Conservation (phyloP, 2,797 vertebrate genomes). For the Rhodeus uyekii region DNA sequence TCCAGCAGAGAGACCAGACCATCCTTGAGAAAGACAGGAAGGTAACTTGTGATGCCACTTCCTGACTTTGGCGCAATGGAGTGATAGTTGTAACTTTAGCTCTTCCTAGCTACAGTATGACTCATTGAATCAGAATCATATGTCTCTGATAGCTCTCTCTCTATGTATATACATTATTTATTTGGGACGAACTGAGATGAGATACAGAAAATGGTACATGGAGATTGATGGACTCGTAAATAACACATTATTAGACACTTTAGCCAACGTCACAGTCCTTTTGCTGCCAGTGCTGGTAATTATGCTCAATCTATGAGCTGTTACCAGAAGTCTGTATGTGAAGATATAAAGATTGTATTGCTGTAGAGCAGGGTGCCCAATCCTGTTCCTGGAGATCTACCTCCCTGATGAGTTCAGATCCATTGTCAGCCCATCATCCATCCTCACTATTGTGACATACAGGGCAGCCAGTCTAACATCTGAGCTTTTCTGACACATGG, state of each 20-base stretch:
- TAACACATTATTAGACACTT: neutral
- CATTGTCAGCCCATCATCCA: too few relatives aligned
- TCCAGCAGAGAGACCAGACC: conserved; percentile 97
- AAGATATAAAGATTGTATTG: neutral
- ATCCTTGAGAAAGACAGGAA: conserved; percentile 98
- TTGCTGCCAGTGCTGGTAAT: neutral
- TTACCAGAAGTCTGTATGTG: neutral
- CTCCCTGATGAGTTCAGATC: too few relatives aligned
- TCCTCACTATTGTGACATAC: too few relatives aligned
- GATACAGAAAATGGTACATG: neutral
- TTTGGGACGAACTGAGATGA: neutral
- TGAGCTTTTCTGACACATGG: too few relatives aligned
- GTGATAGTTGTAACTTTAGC: neutral
- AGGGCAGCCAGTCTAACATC: too few relatives aligned
- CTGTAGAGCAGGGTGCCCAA: too few relatives aligned
- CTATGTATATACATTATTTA: neutral
- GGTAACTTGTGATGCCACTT: conserved; percentile 69
- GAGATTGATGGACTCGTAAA: neutral
- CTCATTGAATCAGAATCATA: neutral
- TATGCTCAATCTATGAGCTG: neutral
- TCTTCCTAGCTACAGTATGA: neutral
- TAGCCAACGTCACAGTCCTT: neutral
- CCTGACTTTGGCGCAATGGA: neutral
- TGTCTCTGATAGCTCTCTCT: neutral
- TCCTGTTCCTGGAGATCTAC: too few relatives aligned